Evolutionary conservation across 2,113 vertebrate genomes (phyloP), one percentile per base, ranked within the genome.

Genomic region (Tragelaphus strepsiceros): DNA sequence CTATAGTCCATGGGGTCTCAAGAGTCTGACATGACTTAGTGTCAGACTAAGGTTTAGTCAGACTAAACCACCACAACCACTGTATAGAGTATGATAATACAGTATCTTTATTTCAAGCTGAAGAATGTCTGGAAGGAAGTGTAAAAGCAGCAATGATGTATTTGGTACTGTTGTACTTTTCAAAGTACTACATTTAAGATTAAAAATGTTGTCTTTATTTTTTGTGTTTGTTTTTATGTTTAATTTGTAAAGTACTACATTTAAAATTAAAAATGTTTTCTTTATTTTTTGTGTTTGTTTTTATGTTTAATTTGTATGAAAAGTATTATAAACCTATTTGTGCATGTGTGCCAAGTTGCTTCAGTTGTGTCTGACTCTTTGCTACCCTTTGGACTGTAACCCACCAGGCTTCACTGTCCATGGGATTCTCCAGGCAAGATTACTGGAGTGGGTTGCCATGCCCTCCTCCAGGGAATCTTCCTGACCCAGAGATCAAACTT

Each of bases 21-120:
- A 26, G 35, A 74, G 22, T 24, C 71, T 1, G 0, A 43, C 35
- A 43, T 0, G 6, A 26, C 71, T 22, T 74, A 26, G 35, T 3
- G 21, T 39, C 39, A 39, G 39, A 39, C 39, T 39, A 39, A 39
- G 39, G 39, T 39, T 39, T 39, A 39, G 39, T 39, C 39, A 39
- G 43, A 43, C 21, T 74, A 74, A 74, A 43, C 21, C 71, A 74
- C 35, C 35, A 24, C 35, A 39, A 13, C 11, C 71, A 43, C 71
- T 74, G 35, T 74, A 13, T 74, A 74, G 71, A 43, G 71, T 74
- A 24, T 4, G 11, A 21, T 74, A 43, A 3, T 43, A 26, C 10
- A 74, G 35, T 74, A 43, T 74, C 35, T 71, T 71, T 74, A 43
- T 74, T 74, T 74, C 35, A 14, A 43, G 35, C n/a, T 74, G 35